Percentiles rank a stretch among this genome's conserved stretches.
Evolutionary conservation across 2,888 invertebrate genomes (phyloP).

Genomic region (Lithophane socia): DNA sequence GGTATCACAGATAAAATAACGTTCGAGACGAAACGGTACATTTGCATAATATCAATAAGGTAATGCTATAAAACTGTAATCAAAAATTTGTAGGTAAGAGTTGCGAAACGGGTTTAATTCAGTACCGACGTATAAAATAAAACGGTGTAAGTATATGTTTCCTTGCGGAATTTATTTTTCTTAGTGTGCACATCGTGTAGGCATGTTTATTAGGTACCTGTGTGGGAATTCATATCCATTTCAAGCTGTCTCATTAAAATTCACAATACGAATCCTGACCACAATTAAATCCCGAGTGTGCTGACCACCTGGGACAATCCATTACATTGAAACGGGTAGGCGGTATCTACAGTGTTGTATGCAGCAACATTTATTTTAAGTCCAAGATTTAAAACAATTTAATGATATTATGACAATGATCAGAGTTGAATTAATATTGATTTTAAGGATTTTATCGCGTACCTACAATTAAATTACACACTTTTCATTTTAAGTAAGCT

Average conservation of each 20-base stretch:
- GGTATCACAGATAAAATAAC: constrained; percentile 5
- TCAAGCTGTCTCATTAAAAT: constrained; percentile 58
- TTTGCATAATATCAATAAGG: constrained; percentile 42
- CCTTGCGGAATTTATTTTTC: constrained; percentile 18
- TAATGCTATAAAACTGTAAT: constrained; percentile 17
- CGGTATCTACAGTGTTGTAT: constrained; percentile 6
- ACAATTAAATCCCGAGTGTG: constrained; percentile 50
- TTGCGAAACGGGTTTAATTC: constrained; percentile 43
- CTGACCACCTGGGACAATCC: constrained; percentile 53
- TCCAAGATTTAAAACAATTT: neutral
- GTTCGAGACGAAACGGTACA: constrained; percentile 26
- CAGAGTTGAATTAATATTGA: neutral
- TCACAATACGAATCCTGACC: constrained; percentile 48
- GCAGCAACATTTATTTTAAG: constrained; percentile 10
- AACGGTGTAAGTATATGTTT: constrained; percentile 19
- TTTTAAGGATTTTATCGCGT: neutral
- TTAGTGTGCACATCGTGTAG: constrained; percentile 34
- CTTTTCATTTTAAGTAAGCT: neutral
- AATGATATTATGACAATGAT: neutral
- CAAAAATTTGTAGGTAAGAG: constrained; percentile 13
- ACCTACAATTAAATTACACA: too few species aligned
- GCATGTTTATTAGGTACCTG: constrained; percentile 16
- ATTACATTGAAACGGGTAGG: constrained; percentile 41
- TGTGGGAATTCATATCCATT: constrained; percentile 44
- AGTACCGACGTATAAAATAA: constrained; percentile 27